Conservation (phyloP, 2,888 invertebrate genomes). For the Plebejus melissa region DNA sequence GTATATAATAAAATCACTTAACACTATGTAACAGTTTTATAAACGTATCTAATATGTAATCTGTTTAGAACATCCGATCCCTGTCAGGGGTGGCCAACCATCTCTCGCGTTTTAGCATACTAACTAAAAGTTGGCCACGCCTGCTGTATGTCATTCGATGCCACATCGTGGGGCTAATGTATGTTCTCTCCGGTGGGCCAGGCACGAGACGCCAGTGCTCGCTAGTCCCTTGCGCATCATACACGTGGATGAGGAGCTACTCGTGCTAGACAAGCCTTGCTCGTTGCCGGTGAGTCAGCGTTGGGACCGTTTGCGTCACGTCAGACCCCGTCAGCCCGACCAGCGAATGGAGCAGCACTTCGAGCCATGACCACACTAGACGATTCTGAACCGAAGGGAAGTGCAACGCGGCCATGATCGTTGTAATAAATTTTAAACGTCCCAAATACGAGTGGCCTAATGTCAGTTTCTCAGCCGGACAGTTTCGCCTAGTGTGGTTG, state of each 20-base stretch:
- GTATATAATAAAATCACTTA: slow-evolving; percentile 22
- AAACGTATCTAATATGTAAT: slow-evolving; percentile 26
- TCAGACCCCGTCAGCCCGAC: slow-evolving; percentile 49
- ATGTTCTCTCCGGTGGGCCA: slow-evolving; percentile 68
- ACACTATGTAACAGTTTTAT: slow-evolving; percentile 24
- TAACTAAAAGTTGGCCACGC: slow-evolving; percentile 25
- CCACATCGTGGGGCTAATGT: slow-evolving; percentile 40
- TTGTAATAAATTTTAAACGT: neutral
- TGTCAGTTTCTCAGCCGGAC: neutral
- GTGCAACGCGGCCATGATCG: neutral
- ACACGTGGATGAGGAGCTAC: slow-evolving; percentile 89
- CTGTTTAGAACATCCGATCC: slow-evolving; percentile 31
- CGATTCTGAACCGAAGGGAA: neutral
- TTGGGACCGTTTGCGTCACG: slow-evolving; percentile 50
- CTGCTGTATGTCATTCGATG: slow-evolving; percentile 32
- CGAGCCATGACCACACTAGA: neutral
- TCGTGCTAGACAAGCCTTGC: slow-evolving; percentile 94
- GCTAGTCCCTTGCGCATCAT: slow-evolving; percentile 89
- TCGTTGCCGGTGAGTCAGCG: slow-evolving; percentile 88
- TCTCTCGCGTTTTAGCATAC: neutral
- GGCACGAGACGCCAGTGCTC: slow-evolving; percentile 93
- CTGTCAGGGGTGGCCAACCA: slow-evolving; percentile 18
- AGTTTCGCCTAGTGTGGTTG: neutral
- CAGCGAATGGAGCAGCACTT: neutral
- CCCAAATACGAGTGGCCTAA: neutral